These are phyloP conservation scores for Ceratoteleas bidentatus DNA, from an alignment of 1,140 invertebrate species.

Conservation along the genomic window DNA sequence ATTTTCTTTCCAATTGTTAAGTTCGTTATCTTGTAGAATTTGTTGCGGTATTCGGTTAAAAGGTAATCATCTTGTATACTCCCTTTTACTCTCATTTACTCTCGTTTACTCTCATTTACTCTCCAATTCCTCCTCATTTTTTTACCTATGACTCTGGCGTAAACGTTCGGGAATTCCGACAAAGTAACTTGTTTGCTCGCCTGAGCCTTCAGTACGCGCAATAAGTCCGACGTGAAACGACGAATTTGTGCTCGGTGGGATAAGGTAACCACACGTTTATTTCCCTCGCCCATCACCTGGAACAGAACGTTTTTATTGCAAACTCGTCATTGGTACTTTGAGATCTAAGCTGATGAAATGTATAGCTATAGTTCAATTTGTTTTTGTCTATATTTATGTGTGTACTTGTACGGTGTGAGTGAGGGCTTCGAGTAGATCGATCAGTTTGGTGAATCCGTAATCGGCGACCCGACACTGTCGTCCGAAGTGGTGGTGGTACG, in stretches of 20 bases:
- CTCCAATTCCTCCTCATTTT: no score
- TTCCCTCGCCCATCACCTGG: slow-evolving; percentile 93
- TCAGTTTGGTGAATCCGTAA: slow-evolving; percentile 95
- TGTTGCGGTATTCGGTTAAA: no score
- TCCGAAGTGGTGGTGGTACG: slow-evolving; percentile 97
- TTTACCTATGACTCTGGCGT: slow-evolving; percentile 86
- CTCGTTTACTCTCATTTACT: no score
- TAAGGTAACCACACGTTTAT: slow-evolving; percentile 91
- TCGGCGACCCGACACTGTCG: slow-evolving; percentile 95
- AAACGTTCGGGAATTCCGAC: slow-evolving; percentile 88
- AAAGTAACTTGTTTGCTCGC: slow-evolving; percentile 88
- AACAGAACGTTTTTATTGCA: slow-evolving; percentile 37
- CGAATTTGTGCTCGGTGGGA: slow-evolving; percentile 93
- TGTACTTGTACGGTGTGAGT: slow-evolving; percentile 90
- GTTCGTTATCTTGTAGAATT: no score
- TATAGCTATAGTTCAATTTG: no score
- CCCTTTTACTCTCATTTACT: no score
- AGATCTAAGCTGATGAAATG: no score
- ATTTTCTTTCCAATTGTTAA: no score
- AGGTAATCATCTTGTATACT: no score
- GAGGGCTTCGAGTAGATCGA: slow-evolving; percentile 95
- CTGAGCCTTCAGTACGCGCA: slow-evolving; percentile 91
- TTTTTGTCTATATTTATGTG: no score
- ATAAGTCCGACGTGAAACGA: slow-evolving; percentile 93
- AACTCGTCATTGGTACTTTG: no score